These are phyloP conservation scores for Metallyticus violacea DNA, from an alignment of 2,888 invertebrate genomes.

Conservation along the genomic window DNA sequence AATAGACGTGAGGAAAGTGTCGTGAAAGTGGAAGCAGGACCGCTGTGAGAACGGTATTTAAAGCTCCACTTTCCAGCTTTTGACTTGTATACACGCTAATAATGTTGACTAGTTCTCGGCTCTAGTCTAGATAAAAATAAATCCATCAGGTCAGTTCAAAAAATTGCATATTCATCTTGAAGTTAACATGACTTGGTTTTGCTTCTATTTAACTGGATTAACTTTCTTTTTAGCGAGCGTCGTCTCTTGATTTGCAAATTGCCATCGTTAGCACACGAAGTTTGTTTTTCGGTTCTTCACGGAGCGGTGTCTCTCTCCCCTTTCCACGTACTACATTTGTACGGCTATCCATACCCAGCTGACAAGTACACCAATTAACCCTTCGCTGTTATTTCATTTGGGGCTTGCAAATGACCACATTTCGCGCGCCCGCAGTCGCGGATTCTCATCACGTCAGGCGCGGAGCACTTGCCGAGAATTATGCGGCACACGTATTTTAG, in stretches of 20 bases:
- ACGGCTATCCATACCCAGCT: background rate
- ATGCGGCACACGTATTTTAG: background rate
- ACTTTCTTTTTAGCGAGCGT: background rate
- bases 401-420: background rate
- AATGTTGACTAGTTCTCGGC: no score
- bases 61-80: no score
- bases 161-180: no score
- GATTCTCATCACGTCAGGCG: background rate
- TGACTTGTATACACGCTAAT: no score
- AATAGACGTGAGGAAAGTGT: no score
- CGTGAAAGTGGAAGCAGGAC: no score
- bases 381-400: background rate
- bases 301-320: background rate
- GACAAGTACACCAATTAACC: background rate
- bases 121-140: no score
- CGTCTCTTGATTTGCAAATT: background rate
- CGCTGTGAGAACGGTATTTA: no score
- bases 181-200: no score
- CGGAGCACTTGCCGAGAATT: background rate
- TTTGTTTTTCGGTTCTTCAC: background rate
- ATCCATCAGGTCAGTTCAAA: no score
- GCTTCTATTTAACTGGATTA: no score
- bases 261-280: background rate
- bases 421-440: background rate
- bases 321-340: background rate